Evolutionary conservation across 23 tunicate species (phyloP).

Genomic region (Ciona savignyi): DNA sequence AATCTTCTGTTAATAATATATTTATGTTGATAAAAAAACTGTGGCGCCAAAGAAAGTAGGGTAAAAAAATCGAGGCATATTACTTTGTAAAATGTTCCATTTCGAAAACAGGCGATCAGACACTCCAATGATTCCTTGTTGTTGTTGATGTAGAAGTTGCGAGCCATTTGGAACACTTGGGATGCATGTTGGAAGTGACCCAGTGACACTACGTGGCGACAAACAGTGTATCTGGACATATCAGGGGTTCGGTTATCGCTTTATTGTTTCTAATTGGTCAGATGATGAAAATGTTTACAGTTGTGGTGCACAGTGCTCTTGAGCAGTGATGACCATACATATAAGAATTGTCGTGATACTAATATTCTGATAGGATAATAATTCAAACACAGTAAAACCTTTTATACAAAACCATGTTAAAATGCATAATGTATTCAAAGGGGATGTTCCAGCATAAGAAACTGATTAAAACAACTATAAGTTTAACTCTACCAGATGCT

Average conservation of each 20-base stretch:
- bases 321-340: not conserved
- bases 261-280: too few relatives aligned
- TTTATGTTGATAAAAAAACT: not conserved
- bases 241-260: not conserved
- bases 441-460: too few relatives aligned
- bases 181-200: conserved; percentile 74
- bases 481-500: too few relatives aligned
- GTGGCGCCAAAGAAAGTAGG: not conserved
- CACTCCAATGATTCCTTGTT: conserved; percentile 71
- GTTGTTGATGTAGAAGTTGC: conserved; percentile 39
- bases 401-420: too few relatives aligned
- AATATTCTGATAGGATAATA: not conserved
- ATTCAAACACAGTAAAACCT: not conserved
- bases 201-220: conserved; percentile 45
- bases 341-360: not conserved
- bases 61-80: not conserved
- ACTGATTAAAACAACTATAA: too few relatives aligned
- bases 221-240: conserved; percentile 43
- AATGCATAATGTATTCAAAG: too few relatives aligned
- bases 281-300: not conserved
- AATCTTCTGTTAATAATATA: not conserved
- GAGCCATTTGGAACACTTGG: conserved; percentile 47
- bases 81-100: conserved; percentile 85
- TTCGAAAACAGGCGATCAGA: conserved; percentile 70
- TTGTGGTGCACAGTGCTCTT: not conserved